Conservation (phyloP, 2,888 invertebrate species). For the Apamea epomidion region DNA sequence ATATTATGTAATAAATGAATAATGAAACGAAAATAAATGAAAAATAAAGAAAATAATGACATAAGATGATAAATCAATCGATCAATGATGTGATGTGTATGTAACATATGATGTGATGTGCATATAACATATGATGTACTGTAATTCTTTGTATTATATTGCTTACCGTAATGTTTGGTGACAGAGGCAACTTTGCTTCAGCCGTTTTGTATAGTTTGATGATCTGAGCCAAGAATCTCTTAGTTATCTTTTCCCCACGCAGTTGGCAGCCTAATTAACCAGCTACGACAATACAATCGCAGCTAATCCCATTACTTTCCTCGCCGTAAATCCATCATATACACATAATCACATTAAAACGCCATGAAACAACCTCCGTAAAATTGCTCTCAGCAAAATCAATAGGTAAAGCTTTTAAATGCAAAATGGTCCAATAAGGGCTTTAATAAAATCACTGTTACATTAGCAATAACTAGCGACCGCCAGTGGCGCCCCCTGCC, state of each 20-base stretch:
- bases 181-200: neutral
- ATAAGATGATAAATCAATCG: too few species aligned
- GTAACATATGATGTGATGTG: too few species aligned
- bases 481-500: conserved; percentile 51
- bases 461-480: conserved; percentile 62
- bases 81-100: too few species aligned
- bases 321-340: conserved; percentile 5
- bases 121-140: too few species aligned
- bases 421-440: conserved; percentile 56
- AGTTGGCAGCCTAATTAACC: neutral
- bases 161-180: neutral
- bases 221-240: neutral
- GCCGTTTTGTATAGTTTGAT: neutral
- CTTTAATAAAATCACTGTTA: conserved; percentile 64
- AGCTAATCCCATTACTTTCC: neutral
- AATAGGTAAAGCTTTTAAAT: conserved; percentile 54
- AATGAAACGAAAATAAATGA: neutral
- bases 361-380: conserved; percentile 13
- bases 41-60: too few species aligned
- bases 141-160: neutral
- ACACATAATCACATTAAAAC: conserved; percentile 29
- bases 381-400: conserved; percentile 40
- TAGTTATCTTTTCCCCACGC: neutral
- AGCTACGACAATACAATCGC: conserved; percentile 4
- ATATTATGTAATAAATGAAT: neutral